These are phyloP conservation scores for Calidris pugnax DNA, from an alignment of 2,113 vertebrate species.

Conservation along the genomic window DNA sequence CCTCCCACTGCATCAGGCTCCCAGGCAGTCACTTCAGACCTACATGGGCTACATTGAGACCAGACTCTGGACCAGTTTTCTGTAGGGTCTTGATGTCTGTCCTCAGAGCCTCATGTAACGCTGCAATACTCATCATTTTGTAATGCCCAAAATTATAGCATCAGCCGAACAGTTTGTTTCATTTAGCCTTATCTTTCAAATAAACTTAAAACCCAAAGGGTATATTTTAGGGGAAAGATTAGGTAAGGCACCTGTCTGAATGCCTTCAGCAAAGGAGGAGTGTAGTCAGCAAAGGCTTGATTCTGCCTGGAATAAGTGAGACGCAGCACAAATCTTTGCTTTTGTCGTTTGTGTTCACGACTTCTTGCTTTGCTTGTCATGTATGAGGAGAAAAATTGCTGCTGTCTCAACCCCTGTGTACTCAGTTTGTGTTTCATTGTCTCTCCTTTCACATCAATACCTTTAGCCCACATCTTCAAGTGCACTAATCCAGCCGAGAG, in stretches of 20 bases:
- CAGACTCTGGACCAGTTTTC: neutral
- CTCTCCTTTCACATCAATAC: neutral
- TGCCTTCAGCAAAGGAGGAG: neutral
- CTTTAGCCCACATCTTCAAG: neutral
- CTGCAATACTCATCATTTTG: neutral
- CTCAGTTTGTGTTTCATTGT: neutral
- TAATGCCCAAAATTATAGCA: neutral
- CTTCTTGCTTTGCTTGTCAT: neutral
- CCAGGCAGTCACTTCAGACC: neutral
- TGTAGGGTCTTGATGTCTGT: neutral
- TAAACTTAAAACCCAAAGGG: neutral
- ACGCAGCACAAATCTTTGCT: neutral
- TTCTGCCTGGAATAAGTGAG: neutral
- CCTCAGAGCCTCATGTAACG: neutral
- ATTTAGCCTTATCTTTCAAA: neutral
- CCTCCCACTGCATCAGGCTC: neutral
- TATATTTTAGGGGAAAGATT: neutral
- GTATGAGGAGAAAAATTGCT: neutral
- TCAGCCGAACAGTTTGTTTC: rapidly evolving
- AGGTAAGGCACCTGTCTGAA: neutral
- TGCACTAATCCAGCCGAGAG: neutral
- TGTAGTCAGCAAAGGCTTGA: neutral
- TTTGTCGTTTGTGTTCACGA: neutral
- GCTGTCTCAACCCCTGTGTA: neutral
- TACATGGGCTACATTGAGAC: rapidly evolving